These are phyloP conservation scores for Illadopsis cleaveri DNA, from an alignment of 2,113 vertebrate species.

Conservation along the genomic window DNA sequence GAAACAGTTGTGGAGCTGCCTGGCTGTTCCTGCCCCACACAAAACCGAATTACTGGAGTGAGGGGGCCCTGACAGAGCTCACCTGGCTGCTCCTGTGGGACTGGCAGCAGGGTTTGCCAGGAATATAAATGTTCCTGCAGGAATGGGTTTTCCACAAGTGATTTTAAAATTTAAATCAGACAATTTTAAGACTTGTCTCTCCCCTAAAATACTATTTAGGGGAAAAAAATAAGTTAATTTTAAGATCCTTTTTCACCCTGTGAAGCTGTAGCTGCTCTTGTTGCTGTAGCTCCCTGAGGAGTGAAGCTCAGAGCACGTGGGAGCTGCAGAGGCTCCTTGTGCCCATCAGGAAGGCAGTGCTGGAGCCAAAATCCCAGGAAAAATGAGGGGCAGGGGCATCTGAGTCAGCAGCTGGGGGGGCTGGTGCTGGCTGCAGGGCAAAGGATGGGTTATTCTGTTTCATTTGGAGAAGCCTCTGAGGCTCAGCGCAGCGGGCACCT, in stretches of 20 bases:
- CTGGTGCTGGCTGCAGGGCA: neutral
- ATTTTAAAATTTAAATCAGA: neutral
- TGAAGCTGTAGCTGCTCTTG: neutral
- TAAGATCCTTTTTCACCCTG: neutral
- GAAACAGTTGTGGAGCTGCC: neutral
- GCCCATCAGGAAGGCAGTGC: fast-evolving
- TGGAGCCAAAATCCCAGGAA: neutral
- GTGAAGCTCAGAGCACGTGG: fast-evolving
- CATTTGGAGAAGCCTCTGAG: neutral
- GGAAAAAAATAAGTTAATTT: neutral
- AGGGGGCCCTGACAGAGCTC: neutral
- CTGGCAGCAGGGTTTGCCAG: neutral
- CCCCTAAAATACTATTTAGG: neutral
- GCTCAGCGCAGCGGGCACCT: neutral
- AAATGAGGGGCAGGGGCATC: neutral
- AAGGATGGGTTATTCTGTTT: neutral
- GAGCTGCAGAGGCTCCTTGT: neutral
- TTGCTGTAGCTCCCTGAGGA: neutral
- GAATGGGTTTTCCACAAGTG: neutral
- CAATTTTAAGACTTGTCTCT: neutral
- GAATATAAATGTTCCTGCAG: neutral
- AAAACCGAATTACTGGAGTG: neutral
- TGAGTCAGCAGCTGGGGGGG: neutral
- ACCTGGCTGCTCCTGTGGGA: neutral
- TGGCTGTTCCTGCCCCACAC: neutral